A percentile compares a stretch with the other conserved stretches of the same genome.
phyloP scores from a whole-genome alignment of 2,113 vertebrate genomes.

The Chaenocephalus aceratus region DNA sequence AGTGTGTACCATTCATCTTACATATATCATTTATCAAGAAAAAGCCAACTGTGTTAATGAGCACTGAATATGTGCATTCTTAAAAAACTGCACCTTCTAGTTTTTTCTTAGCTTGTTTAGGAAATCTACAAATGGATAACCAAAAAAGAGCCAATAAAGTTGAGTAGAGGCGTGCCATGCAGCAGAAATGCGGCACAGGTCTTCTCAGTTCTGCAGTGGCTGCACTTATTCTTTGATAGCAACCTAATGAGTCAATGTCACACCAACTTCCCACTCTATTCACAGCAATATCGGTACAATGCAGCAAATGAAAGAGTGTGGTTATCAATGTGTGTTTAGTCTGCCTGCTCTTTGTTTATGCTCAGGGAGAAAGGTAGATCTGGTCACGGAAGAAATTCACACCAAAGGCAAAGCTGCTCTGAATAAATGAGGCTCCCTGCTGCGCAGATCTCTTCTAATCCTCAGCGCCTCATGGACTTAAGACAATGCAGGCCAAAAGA shows the following conservation, averaged over 20 bases:
- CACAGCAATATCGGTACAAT: not conserved
- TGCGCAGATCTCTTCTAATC: constrained; percentile 24
- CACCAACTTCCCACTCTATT: not conserved
- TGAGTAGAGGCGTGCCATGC: no score
- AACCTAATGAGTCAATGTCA: not conserved
- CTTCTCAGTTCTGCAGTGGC: not conserved
- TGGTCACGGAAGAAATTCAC: constrained; percentile 11
- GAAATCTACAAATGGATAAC: no score
- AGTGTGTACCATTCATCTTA: no score
- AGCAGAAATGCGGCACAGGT: not conserved
- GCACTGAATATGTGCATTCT: not conserved
- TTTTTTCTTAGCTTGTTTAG: no score
- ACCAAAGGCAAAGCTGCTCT: constrained; percentile 6
- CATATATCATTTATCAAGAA: no score
- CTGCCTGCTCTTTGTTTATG: no score
- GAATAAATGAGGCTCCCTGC: constrained; percentile 23
- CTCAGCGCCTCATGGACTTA: constrained; percentile 17
- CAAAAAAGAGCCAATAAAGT: no score
- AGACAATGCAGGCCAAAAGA: constrained; percentile 28
- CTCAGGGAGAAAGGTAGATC: not conserved
- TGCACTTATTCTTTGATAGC: not conserved
- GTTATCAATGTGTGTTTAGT: not conserved
- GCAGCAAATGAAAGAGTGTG: not conserved
- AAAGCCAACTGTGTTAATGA: not conserved
- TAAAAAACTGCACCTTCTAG: no score